Evolutionary conservation across 2,797 vertebrate genomes (phyloP).

Genomic region (Sebastes steindachneri): DNA sequence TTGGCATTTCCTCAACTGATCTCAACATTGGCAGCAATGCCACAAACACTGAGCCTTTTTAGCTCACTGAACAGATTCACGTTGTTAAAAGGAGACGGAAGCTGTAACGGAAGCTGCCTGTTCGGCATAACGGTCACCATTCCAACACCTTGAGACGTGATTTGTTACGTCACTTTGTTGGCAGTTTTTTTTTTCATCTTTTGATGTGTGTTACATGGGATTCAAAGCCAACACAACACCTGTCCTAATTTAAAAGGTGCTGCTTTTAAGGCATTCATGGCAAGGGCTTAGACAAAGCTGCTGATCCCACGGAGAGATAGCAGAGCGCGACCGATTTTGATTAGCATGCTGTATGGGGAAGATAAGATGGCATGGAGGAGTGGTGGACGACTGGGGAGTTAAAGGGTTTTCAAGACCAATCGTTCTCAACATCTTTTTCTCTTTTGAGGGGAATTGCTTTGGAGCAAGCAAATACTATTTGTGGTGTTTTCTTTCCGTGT

Average conservation of each 20-base stretch:
- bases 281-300: slow-evolving; percentile 63
- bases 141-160: not conserved
- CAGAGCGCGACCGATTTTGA: slow-evolving; percentile 49
- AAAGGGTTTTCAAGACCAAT: slow-evolving; percentile 63
- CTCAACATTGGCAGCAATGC: no score
- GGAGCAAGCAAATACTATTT: slow-evolving; percentile 60
- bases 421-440: slow-evolving; percentile 55
- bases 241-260: slow-evolving; percentile 55
- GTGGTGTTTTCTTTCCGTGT: slow-evolving; percentile 39
- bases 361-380: slow-evolving; percentile 71
- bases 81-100: not conserved
- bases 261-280: slow-evolving; percentile 52
- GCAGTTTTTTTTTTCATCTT: not conserved
- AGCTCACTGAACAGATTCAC: not conserved
- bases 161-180: slow-evolving; percentile 1
- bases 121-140: not conserved
- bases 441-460: slow-evolving; percentile 58
- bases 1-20: no score
- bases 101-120: not conserved
- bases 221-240: slow-evolving; percentile 30
- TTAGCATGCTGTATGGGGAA: slow-evolving; percentile 74
- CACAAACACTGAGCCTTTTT: not conserved
- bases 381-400: slow-evolving; percentile 43
- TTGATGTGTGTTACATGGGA: slow-evolving; percentile 4
- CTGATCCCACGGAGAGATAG: slow-evolving; percentile 63